Conservation (phyloP, 2,888 invertebrate genomes). For the Philaethria dido region DNA sequence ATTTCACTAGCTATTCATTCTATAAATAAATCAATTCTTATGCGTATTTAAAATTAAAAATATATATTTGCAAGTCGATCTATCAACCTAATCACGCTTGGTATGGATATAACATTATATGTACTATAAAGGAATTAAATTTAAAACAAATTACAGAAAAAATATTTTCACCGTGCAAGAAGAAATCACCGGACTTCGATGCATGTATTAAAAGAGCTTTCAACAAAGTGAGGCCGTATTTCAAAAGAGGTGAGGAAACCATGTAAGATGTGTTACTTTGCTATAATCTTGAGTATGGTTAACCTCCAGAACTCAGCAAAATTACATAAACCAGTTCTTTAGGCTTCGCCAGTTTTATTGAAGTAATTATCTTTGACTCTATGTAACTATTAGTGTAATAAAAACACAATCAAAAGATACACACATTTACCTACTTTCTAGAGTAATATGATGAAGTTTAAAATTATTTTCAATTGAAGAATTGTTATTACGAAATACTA, state of each 20-base stretch:
- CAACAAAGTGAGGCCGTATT: slow-evolving; percentile 88
- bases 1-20: too few relatives aligned
- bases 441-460: too few relatives aligned
- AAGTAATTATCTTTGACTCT: neutral
- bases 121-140: neutral
- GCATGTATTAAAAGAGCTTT: slow-evolving; percentile 88
- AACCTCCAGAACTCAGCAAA: neutral
- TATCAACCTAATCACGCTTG: too few relatives aligned
- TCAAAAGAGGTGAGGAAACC: slow-evolving; percentile 85
- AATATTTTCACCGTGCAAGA: slow-evolving; percentile 85
- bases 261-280: neutral
- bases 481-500: too few relatives aligned
- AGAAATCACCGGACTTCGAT: slow-evolving; percentile 86
- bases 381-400: neutral
- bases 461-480: too few relatives aligned
- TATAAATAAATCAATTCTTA: too few relatives aligned
- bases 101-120: too few relatives aligned
- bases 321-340: neutral
- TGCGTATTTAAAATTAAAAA: too few relatives aligned
- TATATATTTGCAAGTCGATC: too few relatives aligned
- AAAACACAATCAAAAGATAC: too few relatives aligned
- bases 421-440: too few relatives aligned
- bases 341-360: neutral
- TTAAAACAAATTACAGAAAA: slow-evolving; percentile 60
- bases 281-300: neutral